A percentile compares a stretch with the other conserved stretches of the same genome.
Evolutionary conservation across 2,888 invertebrate species (phyloP).

Genomic region (Oithona nana): DNA sequence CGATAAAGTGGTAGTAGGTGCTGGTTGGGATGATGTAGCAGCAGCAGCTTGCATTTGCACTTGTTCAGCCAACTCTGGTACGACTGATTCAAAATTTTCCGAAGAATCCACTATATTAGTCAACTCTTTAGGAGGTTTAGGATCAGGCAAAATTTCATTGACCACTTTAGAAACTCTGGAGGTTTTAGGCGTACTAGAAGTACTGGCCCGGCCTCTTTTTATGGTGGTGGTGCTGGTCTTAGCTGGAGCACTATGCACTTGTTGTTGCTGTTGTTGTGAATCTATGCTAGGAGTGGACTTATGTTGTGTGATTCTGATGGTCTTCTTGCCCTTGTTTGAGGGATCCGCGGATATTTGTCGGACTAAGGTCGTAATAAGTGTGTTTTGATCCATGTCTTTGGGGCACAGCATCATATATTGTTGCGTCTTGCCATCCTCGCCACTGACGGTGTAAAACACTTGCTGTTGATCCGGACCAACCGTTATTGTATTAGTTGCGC

Average conservation of each 20-base stretch:
- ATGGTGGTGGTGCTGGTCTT: background rate
- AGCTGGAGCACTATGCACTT: background rate
- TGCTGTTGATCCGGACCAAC: conserved; percentile 16
- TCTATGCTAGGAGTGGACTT: background rate
- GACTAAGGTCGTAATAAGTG: conserved; percentile 9
- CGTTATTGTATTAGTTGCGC: background rate
- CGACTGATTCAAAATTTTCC: background rate
- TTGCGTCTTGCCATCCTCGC: conserved; percentile 13
- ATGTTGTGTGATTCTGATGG: conserved; percentile 14
- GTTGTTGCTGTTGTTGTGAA: background rate
- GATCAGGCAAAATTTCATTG: background rate
- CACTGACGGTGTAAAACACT: conserved; percentile 10
- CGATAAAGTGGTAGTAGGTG: too few relatives aligned
- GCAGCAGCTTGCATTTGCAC: too few relatives aligned
- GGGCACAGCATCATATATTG: conserved; percentile 16
- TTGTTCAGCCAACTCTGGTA: background rate
- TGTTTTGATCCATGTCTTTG: conserved; percentile 14
- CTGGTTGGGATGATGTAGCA: too few relatives aligned
- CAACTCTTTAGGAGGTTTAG: background rate
- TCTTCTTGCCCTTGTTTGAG: conserved; percentile 11
- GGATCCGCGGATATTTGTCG: conserved; percentile 12
- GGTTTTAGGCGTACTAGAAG: background rate
- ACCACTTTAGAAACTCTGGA: background rate
- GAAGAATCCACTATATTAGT: background rate
- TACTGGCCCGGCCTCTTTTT: background rate